Evolutionary conservation across 2,888 invertebrate genomes (phyloP).

Genomic region (Leucophora obtusa): DNA sequence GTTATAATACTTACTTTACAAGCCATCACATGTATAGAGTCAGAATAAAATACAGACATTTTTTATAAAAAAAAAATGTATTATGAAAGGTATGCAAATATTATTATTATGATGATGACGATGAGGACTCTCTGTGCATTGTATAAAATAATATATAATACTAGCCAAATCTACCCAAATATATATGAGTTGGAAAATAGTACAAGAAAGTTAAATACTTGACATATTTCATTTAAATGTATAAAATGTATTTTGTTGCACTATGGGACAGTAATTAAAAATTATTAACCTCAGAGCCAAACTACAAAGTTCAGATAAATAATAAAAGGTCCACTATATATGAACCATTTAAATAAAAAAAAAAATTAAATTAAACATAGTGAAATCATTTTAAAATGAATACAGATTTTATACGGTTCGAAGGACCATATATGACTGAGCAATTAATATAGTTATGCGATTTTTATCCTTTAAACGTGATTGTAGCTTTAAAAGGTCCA

Average conservation of each 20-base stretch:
- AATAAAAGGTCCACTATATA: too few relatives aligned
- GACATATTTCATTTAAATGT: conserved; percentile 16
- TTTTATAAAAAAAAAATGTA: conserved; percentile 17
- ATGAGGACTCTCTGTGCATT: conserved; percentile 14
- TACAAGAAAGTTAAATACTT: conserved; percentile 41
- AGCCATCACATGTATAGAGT: neutral
- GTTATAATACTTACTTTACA: conserved; percentile 14
- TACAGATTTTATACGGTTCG: too few relatives aligned
- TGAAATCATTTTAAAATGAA: too few relatives aligned
- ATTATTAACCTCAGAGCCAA: too few relatives aligned
- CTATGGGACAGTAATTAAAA: neutral
- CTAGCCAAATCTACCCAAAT: neutral
- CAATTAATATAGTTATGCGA: too few relatives aligned
- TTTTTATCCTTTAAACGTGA: too few relatives aligned
- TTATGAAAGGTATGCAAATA: conserved; percentile 62
- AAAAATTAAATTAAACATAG: too few relatives aligned
- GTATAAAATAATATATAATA: neutral
- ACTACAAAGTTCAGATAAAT: too few relatives aligned
- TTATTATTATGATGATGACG: conserved; percentile 30
- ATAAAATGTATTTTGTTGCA: conserved; percentile 9
- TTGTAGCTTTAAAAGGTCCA: too few relatives aligned
- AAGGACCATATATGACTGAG: too few relatives aligned
- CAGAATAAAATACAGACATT: conserved; percentile 1
- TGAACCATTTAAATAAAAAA: too few relatives aligned
- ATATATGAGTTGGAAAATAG: neutral